phyloP scores from a whole-genome alignment of 1,140 invertebrate species.

The Cyphomyrmex costatus region DNA sequence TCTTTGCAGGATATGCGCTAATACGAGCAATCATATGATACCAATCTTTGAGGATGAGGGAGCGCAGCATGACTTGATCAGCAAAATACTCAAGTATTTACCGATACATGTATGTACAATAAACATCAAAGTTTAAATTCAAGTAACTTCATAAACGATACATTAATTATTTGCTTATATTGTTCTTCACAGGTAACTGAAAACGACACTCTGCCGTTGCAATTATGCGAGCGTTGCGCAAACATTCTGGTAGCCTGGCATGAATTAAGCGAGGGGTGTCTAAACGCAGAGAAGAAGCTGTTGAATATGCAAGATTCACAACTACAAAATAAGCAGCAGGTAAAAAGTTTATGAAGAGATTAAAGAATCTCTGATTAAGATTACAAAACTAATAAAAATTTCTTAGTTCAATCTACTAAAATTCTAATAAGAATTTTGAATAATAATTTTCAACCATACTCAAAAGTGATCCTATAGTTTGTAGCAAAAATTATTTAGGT shows the following conservation, averaged over 20 bases:
- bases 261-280: slow-evolving; percentile 87
- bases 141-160: background rate
- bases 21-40: slow-evolving; percentile 85
- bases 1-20: slow-evolving; percentile 88
- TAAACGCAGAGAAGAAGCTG: slow-evolving; percentile 87
- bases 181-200: slow-evolving; percentile 85
- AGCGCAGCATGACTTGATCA: slow-evolving; percentile 86
- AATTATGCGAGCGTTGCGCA: slow-evolving; percentile 89
- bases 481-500: too few species aligned
- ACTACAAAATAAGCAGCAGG: slow-evolving; percentile 72
- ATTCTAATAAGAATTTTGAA: too few species aligned
- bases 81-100: slow-evolving; percentile 88
- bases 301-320: slow-evolving; percentile 76
- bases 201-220: slow-evolving; percentile 87
- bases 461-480: too few species aligned
- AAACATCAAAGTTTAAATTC: background rate
- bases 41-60: slow-evolving; percentile 88
- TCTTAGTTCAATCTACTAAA: too few species aligned
- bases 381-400: background rate
- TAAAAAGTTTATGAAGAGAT: slow-evolving; percentile 33
- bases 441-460: too few species aligned
- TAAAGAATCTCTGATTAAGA: background rate
- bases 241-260: slow-evolving; percentile 89
- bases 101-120: slow-evolving; percentile 86
- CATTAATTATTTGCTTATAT: background rate